Evolutionary conservation across 1,140 invertebrate species (phyloP), one percentile per base, ranked within the genome.

Genomic region (Cydia pomonella): DNA sequence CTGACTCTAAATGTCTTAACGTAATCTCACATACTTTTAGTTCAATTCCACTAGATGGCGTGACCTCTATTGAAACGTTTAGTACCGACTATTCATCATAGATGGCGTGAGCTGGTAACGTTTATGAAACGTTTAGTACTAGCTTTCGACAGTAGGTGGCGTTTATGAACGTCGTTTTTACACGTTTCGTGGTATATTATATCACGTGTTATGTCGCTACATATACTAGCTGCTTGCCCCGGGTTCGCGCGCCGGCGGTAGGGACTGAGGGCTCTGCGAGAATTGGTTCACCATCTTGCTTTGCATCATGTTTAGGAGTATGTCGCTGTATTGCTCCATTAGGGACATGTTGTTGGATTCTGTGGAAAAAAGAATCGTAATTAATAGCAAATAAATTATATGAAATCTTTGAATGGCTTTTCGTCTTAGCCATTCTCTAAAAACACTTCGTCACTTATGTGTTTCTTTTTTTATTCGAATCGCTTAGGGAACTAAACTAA

Each of bases 261-360:
- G 80, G 21, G 88, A 90, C 53, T 92, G 91, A 1, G 88, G 86
- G 23, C 85, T 87, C 73, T 86, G 83, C 2, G 86, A 80, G 81
- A 89, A 89, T 79, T 91, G 88, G 73, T 83, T 88, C 2, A 92
- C 91, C 89, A 92, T 90, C 77, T 92, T 92, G 38, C 78, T 91
- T 74, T 93, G 91, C 90, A 93, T 90, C 87, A 93, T 92, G 80
- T 93, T 93, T 0, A 93, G 86, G 12, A 93, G 79, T 4, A 92
- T 91, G 74, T 93, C 92, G 0, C 92, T 92, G 77, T 93, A 93
- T 69, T 93, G 90, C 73, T 93, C 92, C 69, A 93, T 93, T 13
- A 92, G 82, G 0, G 89, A 89, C 87, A 93, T 91, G 72, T 82
- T 81, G 12, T 77, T 83, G 6, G 84, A 82, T 76, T 90, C 89